A percentile compares a stretch with the other conserved stretches of the same genome.
phyloP scores from a whole-genome alignment of 2,888 invertebrate species.

The Synergus umbraculus region DNA sequence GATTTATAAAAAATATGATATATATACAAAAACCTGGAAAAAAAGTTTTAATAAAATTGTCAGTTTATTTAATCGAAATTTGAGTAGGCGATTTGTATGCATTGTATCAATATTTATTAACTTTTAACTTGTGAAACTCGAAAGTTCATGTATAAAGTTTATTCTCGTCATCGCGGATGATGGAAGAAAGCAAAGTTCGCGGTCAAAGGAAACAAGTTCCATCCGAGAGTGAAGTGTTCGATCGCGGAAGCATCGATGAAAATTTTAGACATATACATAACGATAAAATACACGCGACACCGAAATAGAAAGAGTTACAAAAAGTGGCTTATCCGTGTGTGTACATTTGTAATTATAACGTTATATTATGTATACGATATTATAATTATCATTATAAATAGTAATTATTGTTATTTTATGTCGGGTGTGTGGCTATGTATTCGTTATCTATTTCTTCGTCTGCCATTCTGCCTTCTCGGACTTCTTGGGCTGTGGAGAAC shows the following conservation, averaged over 20 bases:
- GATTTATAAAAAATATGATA: constrained; percentile 3
- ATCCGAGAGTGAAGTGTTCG: not conserved
- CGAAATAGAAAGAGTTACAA: constrained; percentile 50
- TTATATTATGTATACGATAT: constrained; percentile 49
- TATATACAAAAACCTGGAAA: constrained; percentile 38
- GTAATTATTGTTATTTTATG: constrained; percentile 51
- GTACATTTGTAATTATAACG: constrained; percentile 52
- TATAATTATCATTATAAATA: constrained; percentile 28
- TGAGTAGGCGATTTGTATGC: constrained; percentile 17
- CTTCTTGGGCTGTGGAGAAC: constrained; percentile 85
- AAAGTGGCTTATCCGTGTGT: constrained; percentile 52
- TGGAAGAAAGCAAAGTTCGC: constrained; percentile 20
- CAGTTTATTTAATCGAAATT: not conserved
- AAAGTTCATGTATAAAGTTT: constrained; percentile 26
- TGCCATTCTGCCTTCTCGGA: constrained; percentile 87
- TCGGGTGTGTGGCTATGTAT: constrained; percentile 59
- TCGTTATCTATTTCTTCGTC: constrained; percentile 81
- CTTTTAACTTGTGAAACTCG: constrained; percentile 12
- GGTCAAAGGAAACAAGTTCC: constrained; percentile 8
- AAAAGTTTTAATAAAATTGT: not conserved
- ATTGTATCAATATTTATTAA: constrained; percentile 27
- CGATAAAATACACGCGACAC: constrained; percentile 31
- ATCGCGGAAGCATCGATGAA: constrained; percentile 28
- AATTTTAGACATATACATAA: not conserved
- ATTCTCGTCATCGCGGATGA: not conserved